phyloP scores from a whole-genome alignment of 2,888 invertebrate species.

The Cerastis leucographa region DNA sequence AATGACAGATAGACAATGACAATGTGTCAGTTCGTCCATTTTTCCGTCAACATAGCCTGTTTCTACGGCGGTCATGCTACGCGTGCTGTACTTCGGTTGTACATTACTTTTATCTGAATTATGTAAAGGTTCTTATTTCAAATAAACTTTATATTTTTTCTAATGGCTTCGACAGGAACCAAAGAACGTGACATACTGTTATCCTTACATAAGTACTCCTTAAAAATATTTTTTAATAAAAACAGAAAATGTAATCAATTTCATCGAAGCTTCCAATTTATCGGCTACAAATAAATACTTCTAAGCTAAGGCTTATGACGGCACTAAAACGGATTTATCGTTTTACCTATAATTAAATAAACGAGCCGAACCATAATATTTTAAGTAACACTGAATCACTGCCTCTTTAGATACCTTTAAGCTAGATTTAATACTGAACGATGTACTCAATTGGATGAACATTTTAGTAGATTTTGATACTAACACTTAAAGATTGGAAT shows the following conservation, averaged over 20 bases:
- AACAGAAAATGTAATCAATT: slow-evolving; percentile 25
- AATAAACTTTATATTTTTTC: background rate
- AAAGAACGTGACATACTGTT: background rate
- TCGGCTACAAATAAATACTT: slow-evolving; percentile 37
- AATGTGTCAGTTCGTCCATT: too few relatives aligned
- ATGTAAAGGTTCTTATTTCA: too few relatives aligned
- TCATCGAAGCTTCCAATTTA: slow-evolving; percentile 32
- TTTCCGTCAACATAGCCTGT: too few relatives aligned
- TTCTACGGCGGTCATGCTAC: too few relatives aligned
- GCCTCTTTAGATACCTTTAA: slow-evolving; percentile 1
- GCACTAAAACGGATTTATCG: slow-evolving; percentile 51
- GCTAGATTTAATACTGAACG: background rate
- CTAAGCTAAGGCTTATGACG: slow-evolving; percentile 43
- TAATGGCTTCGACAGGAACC: background rate
- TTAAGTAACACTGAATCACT: slow-evolving; percentile 32
- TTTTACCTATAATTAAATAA: slow-evolving; percentile 57
- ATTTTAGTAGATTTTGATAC: background rate
- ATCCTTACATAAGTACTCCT: background rate
- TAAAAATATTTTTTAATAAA: background rate
- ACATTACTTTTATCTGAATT: too few relatives aligned
- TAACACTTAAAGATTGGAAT: too few relatives aligned
- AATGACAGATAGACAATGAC: too few relatives aligned
- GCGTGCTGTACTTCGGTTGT: too few relatives aligned
- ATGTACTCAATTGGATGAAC: background rate
- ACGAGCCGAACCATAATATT: slow-evolving; percentile 35